These are phyloP conservation scores for Lucilia cuprina DNA, from an alignment of 1,140 invertebrate genomes.

Conservation along the genomic window DNA sequence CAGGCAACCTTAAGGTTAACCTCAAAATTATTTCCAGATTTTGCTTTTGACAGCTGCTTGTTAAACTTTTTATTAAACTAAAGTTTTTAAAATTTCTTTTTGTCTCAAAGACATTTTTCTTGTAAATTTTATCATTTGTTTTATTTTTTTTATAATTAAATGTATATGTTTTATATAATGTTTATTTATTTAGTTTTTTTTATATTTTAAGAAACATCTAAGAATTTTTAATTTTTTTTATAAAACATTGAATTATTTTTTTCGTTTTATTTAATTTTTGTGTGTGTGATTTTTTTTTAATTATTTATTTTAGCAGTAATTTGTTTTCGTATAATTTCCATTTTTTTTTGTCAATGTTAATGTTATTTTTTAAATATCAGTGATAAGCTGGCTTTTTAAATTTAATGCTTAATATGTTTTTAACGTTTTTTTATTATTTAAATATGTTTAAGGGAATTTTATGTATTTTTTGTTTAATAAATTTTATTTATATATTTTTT, in stretches of 20 bases:
- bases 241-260: constrained; percentile 17
- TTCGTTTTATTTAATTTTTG: not conserved
- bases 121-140: not conserved
- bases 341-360: constrained; percentile 1
- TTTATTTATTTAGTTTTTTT: not conserved
- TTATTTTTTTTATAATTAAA: constrained; percentile 8
- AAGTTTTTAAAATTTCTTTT: not conserved
- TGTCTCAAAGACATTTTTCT: not conserved
- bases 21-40: not conserved
- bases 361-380: not conserved
- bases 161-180: constrained; percentile 26
- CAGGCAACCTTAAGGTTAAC: too few species aligned
- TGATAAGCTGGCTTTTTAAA: not conserved
- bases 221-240: constrained; percentile 17
- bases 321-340: not conserved
- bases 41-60: not conserved
- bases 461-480: not conserved
- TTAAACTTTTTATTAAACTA: not conserved
- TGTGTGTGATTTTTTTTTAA: not conserved
- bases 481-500: not conserved
- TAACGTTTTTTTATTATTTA: not conserved
- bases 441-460: not conserved
- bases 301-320: not conserved
- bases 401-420: not conserved
- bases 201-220: constrained; percentile 19